These are phyloP conservation scores for Chlorops oryzae DNA, from an alignment of 1,140 invertebrate species.

Conservation along the genomic window DNA sequence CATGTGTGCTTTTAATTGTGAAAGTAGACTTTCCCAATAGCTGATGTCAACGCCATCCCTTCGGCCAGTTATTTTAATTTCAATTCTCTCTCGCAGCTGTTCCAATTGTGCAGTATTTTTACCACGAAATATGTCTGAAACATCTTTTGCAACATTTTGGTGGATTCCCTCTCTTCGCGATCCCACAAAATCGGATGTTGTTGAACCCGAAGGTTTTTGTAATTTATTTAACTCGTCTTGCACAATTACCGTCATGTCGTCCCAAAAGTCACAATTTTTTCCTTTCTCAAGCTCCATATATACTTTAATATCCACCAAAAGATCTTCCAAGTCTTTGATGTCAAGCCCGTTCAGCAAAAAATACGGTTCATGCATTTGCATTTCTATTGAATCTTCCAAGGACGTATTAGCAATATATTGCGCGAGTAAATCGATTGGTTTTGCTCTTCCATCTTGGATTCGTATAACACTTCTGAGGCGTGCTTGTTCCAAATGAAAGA, in stretches of 20 bases:
- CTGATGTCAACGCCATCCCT: conserved; percentile 91
- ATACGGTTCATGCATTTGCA: conserved; percentile 99
- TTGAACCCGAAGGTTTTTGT: conserved; percentile 61
- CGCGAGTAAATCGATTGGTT: conserved; percentile 95
- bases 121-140: conserved; percentile 80
- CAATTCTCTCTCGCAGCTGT: conserved; percentile 78
- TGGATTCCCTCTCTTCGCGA: conserved; percentile 89
- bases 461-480: conserved; percentile 85
- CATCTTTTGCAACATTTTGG: conserved; percentile 83
- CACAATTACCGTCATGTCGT: conserved; percentile 93
- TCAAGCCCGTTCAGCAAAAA: conserved; percentile 89
- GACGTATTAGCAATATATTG: conserved; percentile 94
- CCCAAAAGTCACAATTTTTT: conserved; percentile 92
- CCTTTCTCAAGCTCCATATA: conserved; percentile 81
- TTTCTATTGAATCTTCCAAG: conserved; percentile 87
- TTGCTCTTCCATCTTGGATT: conserved; percentile 92
- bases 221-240: conserved; percentile 90
- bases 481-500: conserved; percentile 86
- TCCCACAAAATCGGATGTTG: conserved; percentile 52
- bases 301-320: conserved; percentile 94
- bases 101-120: conserved; percentile 85
- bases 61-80: conserved; percentile 76
- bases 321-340: conserved; percentile 91
- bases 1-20: conserved; percentile 92
- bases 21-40: conserved; percentile 94